A percentile compares a stretch with the other conserved stretches of the same genome.
Evolutionary conservation across 2,888 invertebrate species (phyloP).

Genomic region (Nemotelus pantherinus): DNA sequence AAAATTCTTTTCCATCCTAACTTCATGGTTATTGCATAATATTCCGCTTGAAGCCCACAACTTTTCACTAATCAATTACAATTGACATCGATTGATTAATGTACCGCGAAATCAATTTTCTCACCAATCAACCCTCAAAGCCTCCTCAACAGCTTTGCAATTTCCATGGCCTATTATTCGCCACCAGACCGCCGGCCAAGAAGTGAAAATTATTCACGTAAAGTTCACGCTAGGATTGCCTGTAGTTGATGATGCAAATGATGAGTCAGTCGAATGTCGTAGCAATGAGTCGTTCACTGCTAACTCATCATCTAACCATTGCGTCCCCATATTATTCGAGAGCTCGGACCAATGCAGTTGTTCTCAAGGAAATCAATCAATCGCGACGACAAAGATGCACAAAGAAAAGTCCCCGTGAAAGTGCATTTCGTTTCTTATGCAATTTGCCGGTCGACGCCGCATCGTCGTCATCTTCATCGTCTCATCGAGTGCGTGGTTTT

Average conservation of each 20-base stretch:
- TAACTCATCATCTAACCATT: neutral
- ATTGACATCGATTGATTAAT: conserved; percentile 5
- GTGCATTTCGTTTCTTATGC: conserved; percentile 25
- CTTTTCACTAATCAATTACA: neutral
- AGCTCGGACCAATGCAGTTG: no score
- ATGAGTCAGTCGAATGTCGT: neutral
- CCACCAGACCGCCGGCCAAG: neutral
- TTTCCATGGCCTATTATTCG: neutral
- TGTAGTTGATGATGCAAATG: neutral
- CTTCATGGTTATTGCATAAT: neutral
- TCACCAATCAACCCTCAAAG: neutral
- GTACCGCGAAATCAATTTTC: neutral
- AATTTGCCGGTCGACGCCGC: neutral
- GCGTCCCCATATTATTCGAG: neutral
- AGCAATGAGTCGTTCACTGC: no score
- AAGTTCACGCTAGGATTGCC: neutral
- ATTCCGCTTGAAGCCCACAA: conserved; percentile 4
- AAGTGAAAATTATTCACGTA: neutral
- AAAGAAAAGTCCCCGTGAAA: neutral
- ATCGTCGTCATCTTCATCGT: neutral
- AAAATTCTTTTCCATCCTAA: neutral
- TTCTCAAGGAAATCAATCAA: no score
- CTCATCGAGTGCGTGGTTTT: conserved; percentile 14
- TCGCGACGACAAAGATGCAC: neutral
- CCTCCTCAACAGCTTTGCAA: neutral